Evolutionary conservation across 1,140 invertebrate species (phyloP), one percentile per base, ranked within the genome.

Genomic region (Copidosoma floridanum): DNA sequence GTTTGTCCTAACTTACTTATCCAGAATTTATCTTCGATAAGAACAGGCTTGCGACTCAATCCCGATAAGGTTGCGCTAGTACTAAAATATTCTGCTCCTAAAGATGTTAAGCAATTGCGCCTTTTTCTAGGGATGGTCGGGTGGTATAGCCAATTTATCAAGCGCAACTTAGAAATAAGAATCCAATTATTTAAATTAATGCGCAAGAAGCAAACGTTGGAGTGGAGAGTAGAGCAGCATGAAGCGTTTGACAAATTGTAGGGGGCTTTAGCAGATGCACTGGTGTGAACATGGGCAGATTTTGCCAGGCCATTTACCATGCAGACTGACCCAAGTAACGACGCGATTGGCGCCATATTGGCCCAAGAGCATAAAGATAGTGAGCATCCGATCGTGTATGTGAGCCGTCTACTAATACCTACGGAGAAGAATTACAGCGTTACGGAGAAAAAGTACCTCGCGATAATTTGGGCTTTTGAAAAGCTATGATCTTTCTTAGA

Each of bases 71-170:
- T 61, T 0, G 18, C 0, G 20, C 40, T 73, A 11, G 57, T 72
- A n/a, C 5, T 12, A 0, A 53, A 66, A 12, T 66, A 58, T 26
- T 63, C 68, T 0, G 26, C 27, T 12, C 72, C 72, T 1, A 40
- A n/a, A 2, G 66, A 67, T 51, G 35, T 64, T 1, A 63, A 69
- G 20, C 63, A 72, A 55, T 23, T 73, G 16, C 48, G 65, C 18
- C 40, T 43, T 29, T 71, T 75, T 53, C 21, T 77, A 14, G 74
- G 73, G 0, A 61, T 73, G 44, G 47, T 69, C 5, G 66, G 62
- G 8, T 75, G 70, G 57, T 75, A 74, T 43, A 16, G 61, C 5
- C 37, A 61, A 21, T 75, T 73, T 41, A 37, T 59, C 8, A 26
- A 27, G 18, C 3, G 16, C 47, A 21, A 46, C 6, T 46, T 21